Conservation (phyloP, 2,113 vertebrate species). For the Cromileptes altivelis region DNA sequence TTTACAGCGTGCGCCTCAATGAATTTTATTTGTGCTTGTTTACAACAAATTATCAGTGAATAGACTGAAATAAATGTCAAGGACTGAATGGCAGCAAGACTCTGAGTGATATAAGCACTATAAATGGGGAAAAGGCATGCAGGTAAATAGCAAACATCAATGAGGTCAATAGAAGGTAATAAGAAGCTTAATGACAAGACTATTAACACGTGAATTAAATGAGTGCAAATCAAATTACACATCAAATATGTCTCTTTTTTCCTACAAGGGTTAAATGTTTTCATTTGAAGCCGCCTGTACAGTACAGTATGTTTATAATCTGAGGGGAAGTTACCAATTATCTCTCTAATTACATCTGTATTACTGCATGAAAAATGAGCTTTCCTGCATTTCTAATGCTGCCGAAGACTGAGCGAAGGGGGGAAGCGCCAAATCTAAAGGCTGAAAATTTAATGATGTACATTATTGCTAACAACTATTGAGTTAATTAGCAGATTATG, state of each 20-base stretch:
- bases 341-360: conserved; percentile 77
- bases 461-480: conserved; percentile 66
- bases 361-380: conserved; percentile 77
- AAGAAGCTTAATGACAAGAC: conserved; percentile 19
- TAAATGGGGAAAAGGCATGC: neutral
- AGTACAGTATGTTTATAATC: conserved; percentile 63
- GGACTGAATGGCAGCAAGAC: conserved; percentile 13
- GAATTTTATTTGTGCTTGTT: conserved; percentile 20
- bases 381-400: conserved; percentile 67
- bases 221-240: conserved; percentile 46
- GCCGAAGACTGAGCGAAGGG: conserved; percentile 50
- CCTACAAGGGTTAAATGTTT: conserved; percentile 38
- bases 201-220: conserved; percentile 33
- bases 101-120: conserved; percentile 23
- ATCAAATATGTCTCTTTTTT: conserved; percentile 35
- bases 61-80: conserved; percentile 35
- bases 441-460: conserved; percentile 65
- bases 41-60: conserved; percentile 10
- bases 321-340: conserved; percentile 75
- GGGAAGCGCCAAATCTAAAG: conserved; percentile 36
- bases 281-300: conserved; percentile 35
- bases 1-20: neutral
- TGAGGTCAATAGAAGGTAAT: conserved; percentile 36
- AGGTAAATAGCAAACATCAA: conserved; percentile 39
- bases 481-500: conserved; percentile 75